Base-by-base conservation (phyloP, 2,797 vertebrate genomes). In the Apogon hyalosoma region DNA sequence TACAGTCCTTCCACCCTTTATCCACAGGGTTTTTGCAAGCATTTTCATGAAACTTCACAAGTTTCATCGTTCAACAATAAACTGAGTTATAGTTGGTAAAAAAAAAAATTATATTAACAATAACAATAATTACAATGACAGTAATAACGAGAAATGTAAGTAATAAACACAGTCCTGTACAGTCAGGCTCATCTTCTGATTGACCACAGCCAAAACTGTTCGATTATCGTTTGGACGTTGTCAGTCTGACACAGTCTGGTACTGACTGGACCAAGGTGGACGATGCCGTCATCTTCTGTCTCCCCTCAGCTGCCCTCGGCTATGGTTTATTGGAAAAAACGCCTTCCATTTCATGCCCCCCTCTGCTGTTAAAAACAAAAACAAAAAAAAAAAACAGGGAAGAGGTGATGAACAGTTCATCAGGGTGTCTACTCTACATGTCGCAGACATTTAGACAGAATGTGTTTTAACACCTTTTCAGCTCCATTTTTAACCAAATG, bases 131-230 rank as follows among this genome's bases (percentile, higher is more conserved):
- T 89, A 93, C 89, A 90, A 87, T 88, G 82, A 92, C 87, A 82
- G 90, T 88, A 91, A 90, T 87, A 91, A 90, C 85, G 69, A 91
- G 87, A 92, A 89, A 89, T 87, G 88, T 91, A 92, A 92, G 91
- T 93, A 91, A 91, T 92, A 89, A 93, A 92, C 86, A 87, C 84
- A 93, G 93, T 94, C 92, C 92, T 94, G 90, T 94, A 93, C 93
- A 94, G 89, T 90, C 90, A 90, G 92, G 87, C 91, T 87, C 85
- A 74, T 92, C 84, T 73, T 80, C 73, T 59, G 69, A 86, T 81
- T 68, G 87, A 85, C 87, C 83, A 63, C 67, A 83, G 80, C 83
- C 75, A 60, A 14, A 79, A 79, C 53, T 77, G 88, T 95, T 95
- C 84, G 82, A 94, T 85, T 11, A 95, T 94, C 77, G 92, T 91